Evolutionary conservation across 2,888 invertebrate genomes (phyloP), one percentile per base, ranked within the genome.

Genomic region (Steinernema scapterisci): DNA sequence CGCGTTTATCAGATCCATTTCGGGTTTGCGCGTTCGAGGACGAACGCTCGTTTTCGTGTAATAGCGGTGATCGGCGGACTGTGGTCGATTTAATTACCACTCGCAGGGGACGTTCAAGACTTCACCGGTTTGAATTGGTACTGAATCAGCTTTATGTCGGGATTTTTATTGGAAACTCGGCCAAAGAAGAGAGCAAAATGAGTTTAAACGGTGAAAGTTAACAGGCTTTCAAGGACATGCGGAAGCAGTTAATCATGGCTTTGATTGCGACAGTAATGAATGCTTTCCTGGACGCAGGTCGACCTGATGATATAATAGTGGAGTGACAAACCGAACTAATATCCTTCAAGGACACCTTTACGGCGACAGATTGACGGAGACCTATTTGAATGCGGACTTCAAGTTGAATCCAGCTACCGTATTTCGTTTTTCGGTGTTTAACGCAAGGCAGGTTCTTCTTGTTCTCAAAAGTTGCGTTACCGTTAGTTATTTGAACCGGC

Each of bases 21-120:
- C 63, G 63, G 16, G 25, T 63, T 25, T 16, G 3, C 63, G 63
- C 63, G 63, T 31, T 63, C 63, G 63, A 63, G 63, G 63, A 63
- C 63, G 63, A 63, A 63, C 63, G 63, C 31, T 63, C 63, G 63
- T 63, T 63, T 63, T 31, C 31, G 16, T 63, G 63, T 63, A 63
- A 63, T 63, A 63, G 63, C 63, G 63, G 63, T 31, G 63, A 63
- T 63, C 38, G 25, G 21, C 13, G 25, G 48, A 48, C 31, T 27
- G 63, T 27, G 31, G 31, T 63, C 27, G 27, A 27, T 63, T 63
- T 63, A 63, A 63, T 63, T 63, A 63, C 63, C 63, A 13, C 63
- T 31, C 16, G 6, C 3, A 38, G 9, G 9, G 9, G 9, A 38
- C 38, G 38, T 9, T 38, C 9, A 38, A 38, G 38, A 38, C 3